Evolutionary conservation across 2,888 invertebrate species (phyloP), one percentile per base, ranked within the genome.

Genomic region (Anthrax anthrax): DNA sequence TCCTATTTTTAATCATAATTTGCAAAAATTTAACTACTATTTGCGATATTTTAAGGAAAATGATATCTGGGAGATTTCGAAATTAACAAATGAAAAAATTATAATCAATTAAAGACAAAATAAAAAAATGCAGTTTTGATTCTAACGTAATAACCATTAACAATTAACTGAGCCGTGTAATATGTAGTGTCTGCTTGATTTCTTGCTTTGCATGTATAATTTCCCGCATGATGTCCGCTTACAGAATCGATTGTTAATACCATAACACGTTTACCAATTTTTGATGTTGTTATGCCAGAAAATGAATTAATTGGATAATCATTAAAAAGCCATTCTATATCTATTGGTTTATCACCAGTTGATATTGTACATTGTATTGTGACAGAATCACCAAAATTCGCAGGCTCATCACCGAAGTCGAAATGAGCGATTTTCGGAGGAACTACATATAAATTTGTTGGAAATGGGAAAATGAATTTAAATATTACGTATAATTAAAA

Each of bases 341-440:
- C 71, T 46, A 83, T 70, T 2, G 82, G 83, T 50, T 74, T 68
- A 64, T 84, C 84, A 18, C 84, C 81, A 60, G 77, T 77, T n/a
- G 72, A 72, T 32, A 80, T 76, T 45, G 75, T 72, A 61, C 81
- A 81, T 46, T 73, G 72, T 32, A 77, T 69, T 37, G 77, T 77
- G 10, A 76, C 74, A 46, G 74, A 70, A 54, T 80, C 78, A 13
- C 80, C 81, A 48, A 77, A 75, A 59, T 80, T 77, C 18, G 78
- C 71, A 1, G 76, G 70, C 45, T 78, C 76, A 42, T 74, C 74
- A 8, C 66, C 67, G 54, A 77, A 76, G 53, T 69, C 67, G 53
- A 73, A 73, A n/a, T 71, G 71, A 49, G 66, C 65, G 44, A 70
- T 69, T 53, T 69, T 64, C 3, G 70, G 70, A 13, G 69, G 64